These are phyloP conservation scores for Diachasmimorpha longicaudata DNA, from an alignment of 1,140 invertebrate genomes.

Conservation along the genomic window DNA sequence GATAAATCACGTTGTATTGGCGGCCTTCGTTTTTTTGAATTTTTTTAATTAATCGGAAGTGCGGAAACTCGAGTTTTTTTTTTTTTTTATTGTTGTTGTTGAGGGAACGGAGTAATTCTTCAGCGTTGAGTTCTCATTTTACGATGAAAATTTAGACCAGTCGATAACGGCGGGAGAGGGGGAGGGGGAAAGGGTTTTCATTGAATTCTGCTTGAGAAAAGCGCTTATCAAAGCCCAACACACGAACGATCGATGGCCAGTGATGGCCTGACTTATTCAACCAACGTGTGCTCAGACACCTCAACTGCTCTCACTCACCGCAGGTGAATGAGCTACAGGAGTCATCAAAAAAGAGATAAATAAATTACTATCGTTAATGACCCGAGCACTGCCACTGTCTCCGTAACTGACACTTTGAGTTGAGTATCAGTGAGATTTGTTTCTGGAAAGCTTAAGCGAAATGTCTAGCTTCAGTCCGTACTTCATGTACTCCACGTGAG, in stretches of 20 bases:
- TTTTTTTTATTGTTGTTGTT: too few relatives aligned
- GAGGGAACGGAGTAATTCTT: too few relatives aligned
- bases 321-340: neutral
- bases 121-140: too few relatives aligned
- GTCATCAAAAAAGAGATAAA: neutral
- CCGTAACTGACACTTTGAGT: too few relatives aligned
- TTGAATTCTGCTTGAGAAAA: neutral
- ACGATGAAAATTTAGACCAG: too few relatives aligned
- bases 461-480: too few relatives aligned
- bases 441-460: too few relatives aligned
- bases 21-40: neutral
- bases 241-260: neutral
- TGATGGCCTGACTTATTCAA: neutral
- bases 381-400: too few relatives aligned
- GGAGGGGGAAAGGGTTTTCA: neutral
- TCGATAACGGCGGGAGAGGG: too few relatives aligned
- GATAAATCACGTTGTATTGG: neutral
- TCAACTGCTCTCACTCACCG: neutral
- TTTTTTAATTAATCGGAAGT: neutral
- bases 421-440: too few relatives aligned
- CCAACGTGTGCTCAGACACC: neutral
- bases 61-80: neutral
- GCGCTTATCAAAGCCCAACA: neutral
- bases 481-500: too few relatives aligned
- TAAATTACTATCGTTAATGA: too few relatives aligned